Base-by-base conservation (phyloP, 2,888 invertebrate species). In the Hydropsyche betteni region DNA sequence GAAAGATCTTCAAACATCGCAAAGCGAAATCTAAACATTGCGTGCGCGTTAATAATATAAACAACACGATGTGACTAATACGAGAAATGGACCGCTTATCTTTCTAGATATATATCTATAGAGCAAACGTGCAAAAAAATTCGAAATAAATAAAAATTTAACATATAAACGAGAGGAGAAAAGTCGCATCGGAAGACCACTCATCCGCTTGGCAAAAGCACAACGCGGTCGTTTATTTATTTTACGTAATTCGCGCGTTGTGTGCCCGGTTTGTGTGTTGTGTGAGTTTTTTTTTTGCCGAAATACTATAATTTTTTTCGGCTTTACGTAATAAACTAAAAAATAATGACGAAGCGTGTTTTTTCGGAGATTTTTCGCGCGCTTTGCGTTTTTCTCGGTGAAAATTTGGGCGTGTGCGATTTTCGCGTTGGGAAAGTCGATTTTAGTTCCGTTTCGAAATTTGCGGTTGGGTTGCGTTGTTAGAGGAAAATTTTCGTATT, bases 191-290 rank as follows among this genome's bases (percentile, higher is more conserved):
- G 33, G 64, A 33, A 16, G 71, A 44, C 55, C 58, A 72, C 58
- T 72, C 72, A 61, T 72, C 72, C 72, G 16, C 38, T 72, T 72
- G 72, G 72, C 72, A 72, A 58, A 44, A 33, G 72, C 44, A 72
- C 72, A 72, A 72, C 70, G 24, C 64, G 61, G 5, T 69, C 69
- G 51, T 69, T 69, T 70, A 24, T 72, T 72, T 72, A n/a, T 12
- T 72, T 61, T 52, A 52, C 72, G 72, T 58, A 72, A 72, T 72
- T 69, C 69, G 36, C 14, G 44, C 14, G 14, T 24, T 24, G 24
- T 24, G 24, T 24, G 2, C 24, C 24, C 24, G 24, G 24, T 24
- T 24, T 24, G 24, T 24, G 24, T 10, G 44, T 44, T 44, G 44
- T 44, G 44, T 44, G n/a, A n/a, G n/a, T 44, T 44, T 44, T 44